phyloP scores from a whole-genome alignment of 2,888 invertebrate genomes.

The Metopia argyrocephala region DNA sequence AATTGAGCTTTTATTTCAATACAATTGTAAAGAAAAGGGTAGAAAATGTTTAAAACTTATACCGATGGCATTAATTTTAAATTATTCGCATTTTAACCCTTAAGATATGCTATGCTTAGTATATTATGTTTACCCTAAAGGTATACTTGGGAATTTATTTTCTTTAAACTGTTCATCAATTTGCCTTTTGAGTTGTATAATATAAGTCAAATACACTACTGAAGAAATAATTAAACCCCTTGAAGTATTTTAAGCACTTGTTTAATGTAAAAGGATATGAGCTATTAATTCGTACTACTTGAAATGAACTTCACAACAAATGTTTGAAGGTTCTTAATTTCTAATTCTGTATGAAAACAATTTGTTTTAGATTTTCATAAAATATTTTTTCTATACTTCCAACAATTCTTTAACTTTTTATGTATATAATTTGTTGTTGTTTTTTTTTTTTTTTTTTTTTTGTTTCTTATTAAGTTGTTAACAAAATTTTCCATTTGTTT shows the following conservation, averaged over 20 bases:
- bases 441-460: too few species aligned
- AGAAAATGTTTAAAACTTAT: conserved; percentile 33
- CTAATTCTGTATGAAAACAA: too few species aligned
- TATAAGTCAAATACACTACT: too few species aligned
- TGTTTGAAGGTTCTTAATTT: too few species aligned
- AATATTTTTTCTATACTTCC: too few species aligned
- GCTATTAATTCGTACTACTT: too few species aligned
- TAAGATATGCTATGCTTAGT: conserved; percentile 14
- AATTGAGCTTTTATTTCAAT: not conserved
- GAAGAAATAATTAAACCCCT: too few species aligned
- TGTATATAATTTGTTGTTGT: not conserved
- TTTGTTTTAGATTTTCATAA: not conserved
- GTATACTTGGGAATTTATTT: not conserved
- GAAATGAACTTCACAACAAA: too few species aligned
- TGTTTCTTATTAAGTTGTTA: conserved; percentile 27
- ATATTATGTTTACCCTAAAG: not conserved
- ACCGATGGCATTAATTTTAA: conserved; percentile 55
- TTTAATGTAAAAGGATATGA: too few species aligned
- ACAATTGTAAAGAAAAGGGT: conserved; percentile 24
- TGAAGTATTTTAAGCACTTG: too few species aligned
- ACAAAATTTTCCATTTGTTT: conserved; percentile 52
- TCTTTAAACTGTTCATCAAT: not conserved
- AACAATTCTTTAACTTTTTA: too few species aligned
- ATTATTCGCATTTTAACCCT: conserved; percentile 19
- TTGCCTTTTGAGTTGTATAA: too few species aligned